Conservation (phyloP, 2,113 vertebrate species). For the Myiagra hebetior region DNA sequence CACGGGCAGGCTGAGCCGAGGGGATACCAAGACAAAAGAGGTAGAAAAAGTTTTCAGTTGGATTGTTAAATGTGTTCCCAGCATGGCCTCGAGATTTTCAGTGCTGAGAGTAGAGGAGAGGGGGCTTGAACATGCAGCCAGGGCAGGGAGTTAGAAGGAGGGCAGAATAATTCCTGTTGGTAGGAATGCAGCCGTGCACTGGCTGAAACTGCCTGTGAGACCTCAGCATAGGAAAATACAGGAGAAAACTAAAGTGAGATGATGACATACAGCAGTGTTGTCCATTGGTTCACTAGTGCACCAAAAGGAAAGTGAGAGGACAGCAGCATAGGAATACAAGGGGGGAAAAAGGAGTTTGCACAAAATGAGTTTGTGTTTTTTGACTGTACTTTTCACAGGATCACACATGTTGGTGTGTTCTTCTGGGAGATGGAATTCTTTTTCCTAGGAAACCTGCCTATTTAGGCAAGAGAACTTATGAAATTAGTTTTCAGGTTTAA, state of each 20-base stretch:
- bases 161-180: neutral
- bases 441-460: neutral
- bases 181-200: fast-evolving
- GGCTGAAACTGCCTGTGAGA: neutral
- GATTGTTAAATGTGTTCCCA: neutral
- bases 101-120: neutral
- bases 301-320: neutral
- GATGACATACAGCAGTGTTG: neutral
- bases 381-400: neutral
- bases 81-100: neutral
- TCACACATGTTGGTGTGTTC: neutral
- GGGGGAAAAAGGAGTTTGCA: neutral
- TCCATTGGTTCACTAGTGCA: neutral
- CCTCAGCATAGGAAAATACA: neutral
- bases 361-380: neutral
- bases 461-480: neutral
- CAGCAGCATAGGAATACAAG: neutral
- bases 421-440: neutral
- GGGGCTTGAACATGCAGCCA: neutral
- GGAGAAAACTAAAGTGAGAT: neutral
- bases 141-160: neutral
- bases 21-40: neutral
- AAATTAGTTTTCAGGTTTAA: neutral
- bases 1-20: neutral
- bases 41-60: neutral